Percentiles rank a stretch among this genome's conserved stretches.
These are phyloP conservation scores for Salmo trutta DNA, from an alignment of 2,797 vertebrate genomes.

Conservation along the genomic window DNA sequence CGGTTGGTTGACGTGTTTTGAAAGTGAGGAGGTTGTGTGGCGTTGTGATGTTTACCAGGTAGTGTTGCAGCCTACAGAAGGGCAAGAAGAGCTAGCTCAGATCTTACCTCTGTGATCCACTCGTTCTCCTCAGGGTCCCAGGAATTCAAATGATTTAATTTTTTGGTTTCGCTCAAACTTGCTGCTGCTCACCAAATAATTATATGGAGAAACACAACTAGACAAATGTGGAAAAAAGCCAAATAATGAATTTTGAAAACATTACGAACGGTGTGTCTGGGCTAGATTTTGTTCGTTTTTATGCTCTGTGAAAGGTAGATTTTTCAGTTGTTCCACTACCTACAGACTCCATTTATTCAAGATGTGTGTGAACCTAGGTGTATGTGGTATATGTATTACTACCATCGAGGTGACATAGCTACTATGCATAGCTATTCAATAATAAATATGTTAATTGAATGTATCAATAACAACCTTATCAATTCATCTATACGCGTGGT, in stretches of 20 bases:
- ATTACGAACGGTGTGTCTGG: constrained; percentile 41
- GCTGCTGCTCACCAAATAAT: constrained; percentile 88
- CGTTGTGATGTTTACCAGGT: constrained; percentile 96
- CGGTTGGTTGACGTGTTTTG: constrained; percentile 87
- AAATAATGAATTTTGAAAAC: constrained; percentile 68
- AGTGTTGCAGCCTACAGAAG: constrained; percentile 63
- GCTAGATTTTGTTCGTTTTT: constrained; percentile 19
- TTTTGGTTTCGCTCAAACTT: constrained; percentile 71
- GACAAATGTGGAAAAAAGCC: constrained; percentile 59
- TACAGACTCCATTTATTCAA: background rate
- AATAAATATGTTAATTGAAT: background rate
- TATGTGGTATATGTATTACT: background rate
- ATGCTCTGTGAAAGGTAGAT: constrained; percentile 29
- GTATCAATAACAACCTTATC: background rate
- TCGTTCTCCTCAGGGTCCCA: constrained; percentile 65
- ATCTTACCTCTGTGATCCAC: constrained; percentile 73
- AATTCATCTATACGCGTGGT: background rate
- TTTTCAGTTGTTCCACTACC: background rate
- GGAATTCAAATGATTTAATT: constrained; percentile 75
- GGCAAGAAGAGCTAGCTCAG: constrained; percentile 65
- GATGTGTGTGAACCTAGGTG: constrained; percentile 4
- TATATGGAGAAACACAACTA: constrained; percentile 78
- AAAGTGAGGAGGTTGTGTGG: constrained; percentile 89
- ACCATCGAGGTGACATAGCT: background rate
- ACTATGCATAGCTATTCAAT: background rate